Base-by-base conservation (phyloP, 2,113 vertebrate species). In the Pyrgilauda ruficollis region DNA sequence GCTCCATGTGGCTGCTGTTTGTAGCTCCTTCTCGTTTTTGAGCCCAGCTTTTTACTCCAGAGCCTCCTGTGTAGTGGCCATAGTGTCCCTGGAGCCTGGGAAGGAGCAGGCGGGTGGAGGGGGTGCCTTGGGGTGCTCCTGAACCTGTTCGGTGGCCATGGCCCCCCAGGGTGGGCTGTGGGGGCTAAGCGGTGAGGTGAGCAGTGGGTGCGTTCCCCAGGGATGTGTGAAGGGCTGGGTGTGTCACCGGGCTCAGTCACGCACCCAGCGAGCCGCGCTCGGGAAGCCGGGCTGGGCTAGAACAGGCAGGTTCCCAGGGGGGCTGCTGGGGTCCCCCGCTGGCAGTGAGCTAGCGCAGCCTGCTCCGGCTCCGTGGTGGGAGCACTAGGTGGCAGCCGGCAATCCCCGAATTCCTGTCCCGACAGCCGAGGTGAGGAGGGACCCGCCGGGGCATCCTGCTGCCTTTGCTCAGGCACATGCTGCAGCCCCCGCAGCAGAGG, bases 321-420 rank as follows among this genome's bases (percentile, higher is more conserved):
- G 68, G 61, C 66, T 84, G 43, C 24, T 26, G 49, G 49, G 49
- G 14, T 50, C 49, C 47, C 47, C 13, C 11, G 3, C 46, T 24
- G 13, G 14, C 22, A 49, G 47, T 24, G 20, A 11, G 44, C 10
- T 10, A 19, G 20, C 19, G 4, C 44, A 46, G 9, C 10, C 39
- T 39, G 39, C 39, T 39, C 39, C 39, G 39, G 39, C 11, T 39
- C 39, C 9, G 39, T 39, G 39, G 41, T 41, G 30, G 23, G 5
- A 94, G 46, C 98, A 90, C 94, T 41, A 98, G 98, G 72, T 96
- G 97, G 97, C 95, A 98, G 97, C 83, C 90, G 23, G 84, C 69
- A 96, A 84, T 94, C 86, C 92, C 83, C 84, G 78, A n/a, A 78
- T 63, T 26, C 18, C 1, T 11, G 12, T 33, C 26, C 33, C 11